These are phyloP conservation scores for Cynoglossus semilaevis DNA, from an alignment of 2,113 vertebrate genomes.

Conservation along the genomic window DNA sequence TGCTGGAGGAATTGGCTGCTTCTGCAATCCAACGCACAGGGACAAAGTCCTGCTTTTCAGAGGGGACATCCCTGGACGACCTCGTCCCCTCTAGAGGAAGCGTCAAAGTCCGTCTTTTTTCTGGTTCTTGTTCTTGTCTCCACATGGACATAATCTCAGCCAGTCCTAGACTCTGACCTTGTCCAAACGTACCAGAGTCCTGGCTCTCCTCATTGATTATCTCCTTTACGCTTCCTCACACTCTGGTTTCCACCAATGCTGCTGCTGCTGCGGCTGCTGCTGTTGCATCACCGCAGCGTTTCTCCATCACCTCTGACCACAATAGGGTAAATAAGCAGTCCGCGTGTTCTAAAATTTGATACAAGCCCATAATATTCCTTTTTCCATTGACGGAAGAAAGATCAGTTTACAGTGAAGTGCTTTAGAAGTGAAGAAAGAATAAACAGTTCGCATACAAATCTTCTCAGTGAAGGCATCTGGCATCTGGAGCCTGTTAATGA, in stretches of 20 bases:
- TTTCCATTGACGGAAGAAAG: not conserved
- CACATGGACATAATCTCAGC: conserved; percentile 56
- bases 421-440: not conserved
- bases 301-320: too few relatives aligned
- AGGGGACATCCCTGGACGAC: conserved; percentile 49
- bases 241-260: conserved; percentile 49
- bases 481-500: conserved; percentile 56
- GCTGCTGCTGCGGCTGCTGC: conserved; percentile 46
- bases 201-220: conserved; percentile 49
- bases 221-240: conserved; percentile 50
- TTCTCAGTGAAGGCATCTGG: conserved; percentile 62
- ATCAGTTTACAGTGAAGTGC: not conserved
- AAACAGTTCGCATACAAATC: conserved; percentile 11
- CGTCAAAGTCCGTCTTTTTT: conserved; percentile 53
- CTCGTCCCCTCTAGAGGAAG: conserved; percentile 46
- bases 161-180: conserved; percentile 51
- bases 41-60: conserved; percentile 46
- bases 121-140: conserved; percentile 3
- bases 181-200: conserved; percentile 34
- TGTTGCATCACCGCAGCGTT: conserved; percentile 54
- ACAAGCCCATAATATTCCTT: conserved; percentile 30
- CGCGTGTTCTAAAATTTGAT: conserved; percentile 46
- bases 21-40: conserved; percentile 47
- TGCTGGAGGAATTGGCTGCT: conserved; percentile 9
- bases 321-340: conserved; percentile 37